Conservation (phyloP, 2,797 vertebrate species). For the Ibycter americanus region DNA sequence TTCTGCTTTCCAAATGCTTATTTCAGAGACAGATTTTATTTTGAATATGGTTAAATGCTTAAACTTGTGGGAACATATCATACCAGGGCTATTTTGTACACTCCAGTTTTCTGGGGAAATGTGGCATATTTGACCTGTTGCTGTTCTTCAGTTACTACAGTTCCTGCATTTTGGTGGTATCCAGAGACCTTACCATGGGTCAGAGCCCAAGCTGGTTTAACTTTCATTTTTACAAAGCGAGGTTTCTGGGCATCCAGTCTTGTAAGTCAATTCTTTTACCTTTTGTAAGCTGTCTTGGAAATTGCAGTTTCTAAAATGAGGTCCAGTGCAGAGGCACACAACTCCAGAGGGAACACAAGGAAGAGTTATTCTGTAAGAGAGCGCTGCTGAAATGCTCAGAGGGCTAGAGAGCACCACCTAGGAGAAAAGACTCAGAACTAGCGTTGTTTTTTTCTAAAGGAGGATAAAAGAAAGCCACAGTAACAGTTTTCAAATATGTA, state of each 20-base stretch:
- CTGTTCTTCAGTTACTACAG: not conserved
- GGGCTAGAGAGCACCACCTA: not conserved
- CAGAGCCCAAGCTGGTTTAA: not conserved
- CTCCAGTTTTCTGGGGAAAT: not conserved
- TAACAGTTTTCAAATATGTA: not conserved
- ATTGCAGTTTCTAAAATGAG: not conserved
- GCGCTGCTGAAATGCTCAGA: not conserved
- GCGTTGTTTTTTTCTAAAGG: not conserved
- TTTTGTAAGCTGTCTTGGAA: not conserved
- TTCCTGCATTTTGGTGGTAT: not conserved
- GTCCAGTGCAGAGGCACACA: not conserved
- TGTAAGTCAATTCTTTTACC: not conserved
- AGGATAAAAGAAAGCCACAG: not conserved
- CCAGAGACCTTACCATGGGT: not conserved
- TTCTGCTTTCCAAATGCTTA: not conserved
- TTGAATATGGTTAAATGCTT: not conserved
- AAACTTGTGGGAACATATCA: not conserved
- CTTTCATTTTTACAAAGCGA: not conserved
- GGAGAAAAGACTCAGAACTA: not conserved
- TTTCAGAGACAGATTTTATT: constrained; percentile 25
- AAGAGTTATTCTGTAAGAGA: not conserved
- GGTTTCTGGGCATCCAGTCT: not conserved
- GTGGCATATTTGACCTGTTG: not conserved
- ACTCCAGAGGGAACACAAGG: not conserved
- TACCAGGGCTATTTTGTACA: not conserved